These are phyloP conservation scores for Pinna nobilis DNA, from an alignment of 1,140 invertebrate genomes.

Conservation along the genomic window DNA sequence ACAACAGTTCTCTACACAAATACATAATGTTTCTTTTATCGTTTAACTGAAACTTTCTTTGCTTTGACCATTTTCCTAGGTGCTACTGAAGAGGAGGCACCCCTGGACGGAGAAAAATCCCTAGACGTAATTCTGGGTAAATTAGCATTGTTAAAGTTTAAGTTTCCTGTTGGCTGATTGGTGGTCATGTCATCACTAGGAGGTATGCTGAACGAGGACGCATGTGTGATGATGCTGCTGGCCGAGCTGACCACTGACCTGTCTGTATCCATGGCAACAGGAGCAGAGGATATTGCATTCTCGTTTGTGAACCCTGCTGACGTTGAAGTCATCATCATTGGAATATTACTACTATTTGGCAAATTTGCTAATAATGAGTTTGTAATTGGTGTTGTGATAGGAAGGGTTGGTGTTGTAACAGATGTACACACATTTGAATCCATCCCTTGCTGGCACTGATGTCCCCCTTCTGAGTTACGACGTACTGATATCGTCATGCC, in stretches of 20 bases:
- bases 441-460: neutral
- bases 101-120: slow-evolving; percentile 29
- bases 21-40: neutral
- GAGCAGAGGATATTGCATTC: neutral
- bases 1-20: neutral
- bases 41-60: neutral
- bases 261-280: neutral
- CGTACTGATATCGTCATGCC: slow-evolving; percentile 4
- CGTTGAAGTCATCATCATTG: slow-evolving; percentile 3
- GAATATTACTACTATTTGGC: slow-evolving; percentile 1
- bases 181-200: neutral
- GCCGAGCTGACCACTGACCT: neutral
- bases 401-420: slow-evolving; percentile 5
- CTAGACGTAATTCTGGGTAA: slow-evolving; percentile 25
- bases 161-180: neutral
- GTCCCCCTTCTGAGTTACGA: slow-evolving; percentile 12
- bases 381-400: slow-evolving; percentile 17
- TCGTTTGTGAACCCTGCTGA: neutral
- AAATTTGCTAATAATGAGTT: slow-evolving; percentile 7
- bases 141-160: slow-evolving; percentile 28
- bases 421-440: neutral
- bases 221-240: neutral
- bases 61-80: slow-evolving; percentile 2
- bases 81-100: neutral
- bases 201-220: neutral